Conservation (phyloP, 2,113 vertebrate species). For the Herpetotheres cachinnans region DNA sequence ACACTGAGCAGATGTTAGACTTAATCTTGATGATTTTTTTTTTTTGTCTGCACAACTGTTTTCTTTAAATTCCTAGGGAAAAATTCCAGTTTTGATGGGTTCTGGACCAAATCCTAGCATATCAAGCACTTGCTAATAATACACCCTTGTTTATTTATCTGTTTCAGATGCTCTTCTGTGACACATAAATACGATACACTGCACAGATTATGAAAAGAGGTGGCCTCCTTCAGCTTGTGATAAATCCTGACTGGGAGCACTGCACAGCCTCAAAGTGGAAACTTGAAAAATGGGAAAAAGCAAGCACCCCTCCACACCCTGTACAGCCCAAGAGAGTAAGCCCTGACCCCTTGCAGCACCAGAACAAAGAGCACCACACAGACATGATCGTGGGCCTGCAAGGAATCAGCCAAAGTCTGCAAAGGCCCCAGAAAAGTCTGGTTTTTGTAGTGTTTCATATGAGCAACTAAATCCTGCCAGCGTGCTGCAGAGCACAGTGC, state of each 20-base stretch:
- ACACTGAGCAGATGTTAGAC: not conserved
- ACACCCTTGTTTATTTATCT: not conserved
- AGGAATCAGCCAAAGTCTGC: not conserved
- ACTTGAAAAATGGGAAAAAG: not conserved
- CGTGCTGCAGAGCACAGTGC: fast-evolving
- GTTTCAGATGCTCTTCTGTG: not conserved
- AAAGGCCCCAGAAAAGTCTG: not conserved
- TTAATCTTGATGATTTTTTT: not conserved
- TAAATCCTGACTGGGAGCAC: not conserved
- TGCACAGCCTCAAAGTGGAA: not conserved
- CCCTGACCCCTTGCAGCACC: not conserved
- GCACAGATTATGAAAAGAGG: not conserved
- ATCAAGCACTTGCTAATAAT: not conserved
- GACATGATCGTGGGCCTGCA: not conserved
- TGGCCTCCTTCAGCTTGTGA: not conserved
- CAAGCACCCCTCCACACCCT: not conserved
- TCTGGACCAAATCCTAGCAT: not conserved
- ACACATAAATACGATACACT: not conserved
- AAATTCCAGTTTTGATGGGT: not conserved
- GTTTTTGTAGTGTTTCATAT: not conserved
- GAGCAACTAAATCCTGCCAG: not conserved
- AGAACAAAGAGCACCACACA: not conserved
- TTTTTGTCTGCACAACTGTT: not conserved
- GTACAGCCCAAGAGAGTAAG: not conserved
- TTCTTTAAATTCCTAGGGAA: not conserved